phyloP scores from a whole-genome alignment of 2,113 vertebrate genomes.

The Chitala chitala region DNA sequence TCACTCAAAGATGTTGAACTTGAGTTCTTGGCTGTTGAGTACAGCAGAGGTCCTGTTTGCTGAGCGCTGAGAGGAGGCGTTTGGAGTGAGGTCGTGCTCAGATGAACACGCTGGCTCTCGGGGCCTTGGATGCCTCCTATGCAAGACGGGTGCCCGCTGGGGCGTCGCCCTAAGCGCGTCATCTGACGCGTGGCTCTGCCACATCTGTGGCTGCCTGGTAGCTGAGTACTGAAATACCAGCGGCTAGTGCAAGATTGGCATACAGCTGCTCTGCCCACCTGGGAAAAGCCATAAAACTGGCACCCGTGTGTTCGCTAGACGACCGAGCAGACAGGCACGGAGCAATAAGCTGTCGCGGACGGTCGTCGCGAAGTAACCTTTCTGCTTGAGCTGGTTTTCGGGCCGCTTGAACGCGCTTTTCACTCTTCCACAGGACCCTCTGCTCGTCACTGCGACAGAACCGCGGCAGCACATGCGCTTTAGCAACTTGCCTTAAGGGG shows the following conservation, averaged over 20 bases:
- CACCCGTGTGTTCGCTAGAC: not conserved
- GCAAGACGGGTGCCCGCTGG: no score
- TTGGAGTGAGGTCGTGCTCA: no score
- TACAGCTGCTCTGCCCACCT: not conserved
- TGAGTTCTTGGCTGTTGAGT: no score
- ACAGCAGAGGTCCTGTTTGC: no score
- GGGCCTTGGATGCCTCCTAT: no score
- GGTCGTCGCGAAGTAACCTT: conserved; percentile 45
- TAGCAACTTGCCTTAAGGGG: conserved; percentile 39
- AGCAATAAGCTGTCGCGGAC: not conserved
- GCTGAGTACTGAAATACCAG: not conserved
- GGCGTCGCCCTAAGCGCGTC: no score
- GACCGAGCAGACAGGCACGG: not conserved
- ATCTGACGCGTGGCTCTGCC: no score
- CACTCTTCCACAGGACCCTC: not conserved
- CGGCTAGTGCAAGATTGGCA: not conserved
- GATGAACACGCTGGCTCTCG: no score
- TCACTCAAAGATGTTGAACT: no score
- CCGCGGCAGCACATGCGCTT: conserved; percentile 10
- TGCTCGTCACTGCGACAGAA: no score
- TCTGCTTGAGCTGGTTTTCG: conserved; percentile 39
- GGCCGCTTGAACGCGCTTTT: not conserved
- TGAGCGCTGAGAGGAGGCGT: no score
- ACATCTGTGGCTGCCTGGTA: no score
- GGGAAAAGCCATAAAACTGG: not conserved